Conservation (phyloP, 2,797 vertebrate genomes). For the Atherinosoma microstoma region DNA sequence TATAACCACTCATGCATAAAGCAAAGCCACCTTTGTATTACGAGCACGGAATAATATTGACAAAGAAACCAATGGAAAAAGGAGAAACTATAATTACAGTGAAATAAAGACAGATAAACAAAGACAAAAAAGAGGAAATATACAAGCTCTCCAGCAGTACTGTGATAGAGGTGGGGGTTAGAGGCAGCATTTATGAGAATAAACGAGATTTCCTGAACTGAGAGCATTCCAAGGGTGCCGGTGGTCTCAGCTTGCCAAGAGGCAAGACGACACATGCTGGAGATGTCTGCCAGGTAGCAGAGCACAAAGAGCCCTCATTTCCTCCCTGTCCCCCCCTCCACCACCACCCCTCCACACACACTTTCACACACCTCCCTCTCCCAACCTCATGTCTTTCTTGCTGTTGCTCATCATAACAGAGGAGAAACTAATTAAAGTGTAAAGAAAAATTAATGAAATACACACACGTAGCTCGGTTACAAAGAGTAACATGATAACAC, state of each 20-base stretch:
- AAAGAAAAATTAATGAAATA: constrained; percentile 6
- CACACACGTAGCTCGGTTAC: background rate
- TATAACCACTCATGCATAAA: no score
- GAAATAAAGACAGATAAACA: constrained; percentile 19
- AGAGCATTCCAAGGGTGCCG: constrained; percentile 89
- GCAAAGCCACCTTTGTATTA: no score
- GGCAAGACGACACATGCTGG: constrained; percentile 92
- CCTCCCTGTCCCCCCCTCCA: constrained; percentile 76
- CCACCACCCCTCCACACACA: background rate
- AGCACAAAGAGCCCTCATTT: constrained; percentile 90
- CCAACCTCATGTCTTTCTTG: constrained; percentile 41
- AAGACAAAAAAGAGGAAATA: constrained; percentile 23
- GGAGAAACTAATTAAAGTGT: constrained; percentile 34
- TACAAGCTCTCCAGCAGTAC: constrained; percentile 46
- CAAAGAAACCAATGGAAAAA: background rate
- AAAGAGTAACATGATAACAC: background rate
- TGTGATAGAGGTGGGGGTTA: constrained; percentile 81
- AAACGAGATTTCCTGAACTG: constrained; percentile 91
- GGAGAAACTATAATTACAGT: background rate
- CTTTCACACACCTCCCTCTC: constrained; percentile 28
- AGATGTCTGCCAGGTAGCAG: constrained; percentile 89
- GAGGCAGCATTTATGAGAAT: constrained; percentile 85
- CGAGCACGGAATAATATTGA: background rate
- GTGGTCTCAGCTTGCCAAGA: constrained; percentile 86
- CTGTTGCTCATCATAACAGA: constrained; percentile 57